Evolutionary conservation across 2,113 vertebrate species (phyloP).

Genomic region (Cygnus buccinator): DNA sequence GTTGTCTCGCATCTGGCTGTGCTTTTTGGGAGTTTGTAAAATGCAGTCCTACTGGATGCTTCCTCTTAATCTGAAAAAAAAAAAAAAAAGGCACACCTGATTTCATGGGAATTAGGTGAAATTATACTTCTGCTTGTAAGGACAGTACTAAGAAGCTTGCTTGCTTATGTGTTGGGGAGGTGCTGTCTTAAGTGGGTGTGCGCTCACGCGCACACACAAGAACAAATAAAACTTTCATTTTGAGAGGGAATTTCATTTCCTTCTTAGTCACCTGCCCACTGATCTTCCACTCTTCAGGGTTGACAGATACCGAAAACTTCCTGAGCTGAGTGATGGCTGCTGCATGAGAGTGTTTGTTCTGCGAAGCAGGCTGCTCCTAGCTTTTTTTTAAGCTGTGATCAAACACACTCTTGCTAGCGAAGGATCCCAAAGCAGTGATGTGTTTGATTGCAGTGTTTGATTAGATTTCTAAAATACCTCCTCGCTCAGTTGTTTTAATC

Average conservation of each 20-base stretch:
- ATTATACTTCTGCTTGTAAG: neutral
- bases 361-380: neutral
- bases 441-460: neutral
- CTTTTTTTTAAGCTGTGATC: neutral
- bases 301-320: neutral
- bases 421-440: neutral
- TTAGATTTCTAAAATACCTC: neutral
- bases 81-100: neutral
- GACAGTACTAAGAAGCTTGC: neutral
- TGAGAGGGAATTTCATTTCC: neutral
- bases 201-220: neutral
- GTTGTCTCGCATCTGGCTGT: neutral
- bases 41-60: neutral
- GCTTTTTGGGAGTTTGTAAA: neutral
- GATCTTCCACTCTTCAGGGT: neutral
- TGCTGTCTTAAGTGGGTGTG: neutral
- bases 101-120: neutral
- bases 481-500: neutral
- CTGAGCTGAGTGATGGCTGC: neutral
- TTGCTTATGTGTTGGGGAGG: neutral
- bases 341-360: neutral
- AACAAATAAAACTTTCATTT: neutral
- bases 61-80: neutral
- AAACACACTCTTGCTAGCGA: neutral
- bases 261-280: neutral